Evolutionary conservation across 1,140 invertebrate species (phyloP).

Genomic region (Diplogasteroides magnus): DNA sequence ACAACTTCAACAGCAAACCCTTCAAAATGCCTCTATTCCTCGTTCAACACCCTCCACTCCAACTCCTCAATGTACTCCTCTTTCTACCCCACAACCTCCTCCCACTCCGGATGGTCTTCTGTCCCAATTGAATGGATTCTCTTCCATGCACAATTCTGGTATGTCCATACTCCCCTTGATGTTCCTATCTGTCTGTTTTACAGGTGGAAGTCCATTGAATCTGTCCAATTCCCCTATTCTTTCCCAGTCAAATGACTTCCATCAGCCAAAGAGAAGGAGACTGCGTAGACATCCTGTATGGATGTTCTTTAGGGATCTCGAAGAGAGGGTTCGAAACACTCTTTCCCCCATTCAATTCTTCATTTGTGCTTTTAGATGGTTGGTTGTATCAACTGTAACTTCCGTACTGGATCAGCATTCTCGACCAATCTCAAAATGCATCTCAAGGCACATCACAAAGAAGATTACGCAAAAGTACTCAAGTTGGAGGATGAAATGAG

Average conservation of each 20-base stretch:
- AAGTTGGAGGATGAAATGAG: slow-evolving; percentile 30
- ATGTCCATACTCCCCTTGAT: too few species aligned
- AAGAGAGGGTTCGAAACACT: slow-evolving; percentile 26
- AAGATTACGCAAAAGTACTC: slow-evolving; percentile 33
- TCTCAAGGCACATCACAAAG: slow-evolving; percentile 36
- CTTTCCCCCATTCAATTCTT: slow-evolving; percentile 4
- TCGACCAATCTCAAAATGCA: slow-evolving; percentile 36
- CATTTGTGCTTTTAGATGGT: slow-evolving; percentile 20
- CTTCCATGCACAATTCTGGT: too few species aligned
- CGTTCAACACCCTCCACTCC: neutral
- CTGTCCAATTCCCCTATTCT: too few species aligned
- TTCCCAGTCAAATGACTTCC: too few species aligned
- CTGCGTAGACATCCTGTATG: slow-evolving; percentile 35
- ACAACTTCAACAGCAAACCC: neutral
- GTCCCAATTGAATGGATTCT: neutral
- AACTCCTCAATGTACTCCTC: too few species aligned
- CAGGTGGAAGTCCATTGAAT: too few species aligned
- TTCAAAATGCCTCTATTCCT: neutral
- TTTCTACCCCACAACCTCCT: neutral
- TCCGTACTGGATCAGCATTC: slow-evolving; percentile 35
- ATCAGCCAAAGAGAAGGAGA: slow-evolving; percentile 28
- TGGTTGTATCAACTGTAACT: slow-evolving; percentile 33
- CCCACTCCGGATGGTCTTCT: neutral
- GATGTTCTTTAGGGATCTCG: slow-evolving; percentile 34
- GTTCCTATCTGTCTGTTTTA: too few species aligned